phyloP scores from a whole-genome alignment of 2,888 invertebrate genomes.

The Synergus laeviventris region DNA sequence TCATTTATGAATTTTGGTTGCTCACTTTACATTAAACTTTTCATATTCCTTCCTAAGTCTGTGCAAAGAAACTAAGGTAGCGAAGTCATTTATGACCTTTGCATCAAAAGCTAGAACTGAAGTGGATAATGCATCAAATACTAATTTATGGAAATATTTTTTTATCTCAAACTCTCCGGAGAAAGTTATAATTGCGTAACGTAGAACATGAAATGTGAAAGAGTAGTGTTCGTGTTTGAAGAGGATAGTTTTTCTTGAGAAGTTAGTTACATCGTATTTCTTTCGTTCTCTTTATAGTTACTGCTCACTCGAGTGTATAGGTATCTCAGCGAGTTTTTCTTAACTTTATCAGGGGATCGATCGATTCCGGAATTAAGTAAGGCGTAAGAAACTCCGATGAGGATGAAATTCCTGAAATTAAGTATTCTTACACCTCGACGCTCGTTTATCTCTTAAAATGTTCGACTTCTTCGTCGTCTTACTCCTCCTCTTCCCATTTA shows the following conservation, averaged over 20 bases:
- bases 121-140: background rate
- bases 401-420: background rate
- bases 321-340: background rate
- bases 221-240: background rate
- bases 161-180: background rate
- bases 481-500: background rate
- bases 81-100: background rate
- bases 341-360: background rate
- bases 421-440: constrained; percentile 4
- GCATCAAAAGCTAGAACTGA: background rate
- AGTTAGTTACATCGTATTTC: background rate
- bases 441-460: background rate
- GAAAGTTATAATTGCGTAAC: background rate
- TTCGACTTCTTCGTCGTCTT: background rate
- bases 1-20: no score
- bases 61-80: no score
- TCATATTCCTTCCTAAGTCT: no score
- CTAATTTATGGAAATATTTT: background rate
- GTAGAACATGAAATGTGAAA: background rate
- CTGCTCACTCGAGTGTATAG: background rate
- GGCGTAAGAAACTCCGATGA: background rate
- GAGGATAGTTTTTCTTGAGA: background rate
- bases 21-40: no score
- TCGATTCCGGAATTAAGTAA: background rate
- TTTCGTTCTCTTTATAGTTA: background rate